Base-by-base conservation (phyloP, 1,140 invertebrate genomes). In the Drosophila mauritiana region DNA sequence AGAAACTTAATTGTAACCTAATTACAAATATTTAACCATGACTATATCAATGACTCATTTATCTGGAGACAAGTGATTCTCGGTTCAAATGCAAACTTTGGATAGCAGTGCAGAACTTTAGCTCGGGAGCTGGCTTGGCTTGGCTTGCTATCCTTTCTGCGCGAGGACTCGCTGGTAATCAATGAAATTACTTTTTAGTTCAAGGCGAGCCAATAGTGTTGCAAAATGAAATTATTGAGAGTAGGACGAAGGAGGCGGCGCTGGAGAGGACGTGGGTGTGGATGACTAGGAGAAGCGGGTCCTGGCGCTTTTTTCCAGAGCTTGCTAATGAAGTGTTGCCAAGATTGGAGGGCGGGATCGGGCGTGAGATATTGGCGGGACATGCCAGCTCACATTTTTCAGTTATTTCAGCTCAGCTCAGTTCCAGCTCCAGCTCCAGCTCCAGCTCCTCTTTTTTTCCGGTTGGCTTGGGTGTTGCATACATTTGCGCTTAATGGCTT, bases 401-500 rank as follows among this genome's bases (percentile, higher is more conserved):
- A 89, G 54, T 79, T 86, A 88, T 48, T 79, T 79, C 56, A 51
- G 40, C 76, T 56, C 37, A n/a, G 37, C 4, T 42, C n/a, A 17
- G 40, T 8, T 42, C 40, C 40, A 11, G 42, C 8, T 20, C 7
- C 42, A 11, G 42, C 20, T 63, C 69, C 42, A 22, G 56, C 25
- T 64, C 34, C 53, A 48, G 22, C 7, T 51, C n/a, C 54, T 54
- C 17, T 54, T 53, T 36, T 40, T 56, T 51, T 57, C 52, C 49
- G 68, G 64, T 65, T 67, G 59, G 80, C 49, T 70, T 74, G 65
- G 68, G 62, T 80, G 80, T 89, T 89, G 84, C 84, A 89, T 89
- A 89, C 85, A 89, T 89, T 89, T 89, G 70, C 80, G 80, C 80
- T 89, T 89, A 89, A 89, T 89, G 85, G 84, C 84, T 89, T 89